Conservation (phyloP, 2,888 invertebrate genomes). For the Ophion ellenae region DNA sequence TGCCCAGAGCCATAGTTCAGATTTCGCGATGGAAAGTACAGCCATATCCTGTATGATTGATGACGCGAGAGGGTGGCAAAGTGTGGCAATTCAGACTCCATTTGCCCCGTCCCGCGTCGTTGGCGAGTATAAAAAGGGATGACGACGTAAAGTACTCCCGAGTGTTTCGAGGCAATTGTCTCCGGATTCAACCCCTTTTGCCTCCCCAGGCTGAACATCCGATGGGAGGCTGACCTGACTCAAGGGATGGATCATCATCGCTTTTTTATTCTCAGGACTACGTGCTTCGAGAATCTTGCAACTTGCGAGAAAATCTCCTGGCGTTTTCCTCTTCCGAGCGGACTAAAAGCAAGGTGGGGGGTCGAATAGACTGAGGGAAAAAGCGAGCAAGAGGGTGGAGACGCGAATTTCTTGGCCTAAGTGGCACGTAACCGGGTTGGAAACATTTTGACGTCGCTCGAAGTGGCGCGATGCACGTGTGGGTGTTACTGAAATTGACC, state of each 20-base stretch:
- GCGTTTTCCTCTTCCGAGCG: slow-evolving; percentile 42
- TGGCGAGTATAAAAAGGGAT: slow-evolving; percentile 64
- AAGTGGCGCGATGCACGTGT: slow-evolving; percentile 16
- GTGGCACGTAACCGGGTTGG: slow-evolving; percentile 48
- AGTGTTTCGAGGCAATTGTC: slow-evolving; percentile 53
- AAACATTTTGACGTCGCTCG: slow-evolving; percentile 45
- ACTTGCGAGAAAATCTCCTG: slow-evolving; percentile 67
- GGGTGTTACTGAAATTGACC: slow-evolving; percentile 18
- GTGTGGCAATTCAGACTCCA: slow-evolving; percentile 78
- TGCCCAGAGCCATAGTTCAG: neutral
- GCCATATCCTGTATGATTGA: slow-evolving; percentile 12
- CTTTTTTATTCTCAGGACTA: slow-evolving; percentile 54
- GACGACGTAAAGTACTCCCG: slow-evolving; percentile 63
- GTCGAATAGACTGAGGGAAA: slow-evolving; percentile 31
- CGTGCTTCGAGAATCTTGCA: slow-evolving; percentile 67
- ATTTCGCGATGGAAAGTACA: neutral
- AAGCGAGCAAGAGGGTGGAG: slow-evolving; percentile 23
- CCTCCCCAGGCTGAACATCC: slow-evolving; percentile 14
- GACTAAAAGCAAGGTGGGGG: slow-evolving; percentile 22
- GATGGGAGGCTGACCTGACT: slow-evolving; percentile 57
- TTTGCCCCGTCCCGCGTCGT: slow-evolving; percentile 69
- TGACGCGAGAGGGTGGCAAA: slow-evolving; percentile 16
- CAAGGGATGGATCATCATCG: slow-evolving; percentile 54
- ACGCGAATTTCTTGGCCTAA: slow-evolving; percentile 48
- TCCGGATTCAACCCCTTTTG: slow-evolving; percentile 58